These are phyloP conservation scores for Amiota mariae DNA, from an alignment of 2,888 invertebrate genomes.

Conservation along the genomic window DNA sequence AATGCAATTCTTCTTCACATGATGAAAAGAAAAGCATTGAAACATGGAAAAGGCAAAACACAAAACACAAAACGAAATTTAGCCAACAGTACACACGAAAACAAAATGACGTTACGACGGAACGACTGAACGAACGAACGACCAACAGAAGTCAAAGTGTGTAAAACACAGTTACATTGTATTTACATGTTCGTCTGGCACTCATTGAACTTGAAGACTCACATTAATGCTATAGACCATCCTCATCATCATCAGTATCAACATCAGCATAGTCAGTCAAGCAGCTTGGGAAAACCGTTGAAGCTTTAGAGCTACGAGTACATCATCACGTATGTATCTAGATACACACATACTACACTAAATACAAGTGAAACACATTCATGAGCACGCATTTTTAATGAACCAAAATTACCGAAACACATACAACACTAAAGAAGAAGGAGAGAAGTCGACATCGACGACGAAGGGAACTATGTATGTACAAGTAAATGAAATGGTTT, in stretches of 20 bases:
- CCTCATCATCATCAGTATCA: conserved; percentile 23
- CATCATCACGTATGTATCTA: conserved; percentile 17
- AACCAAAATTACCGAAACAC: conserved; percentile 39
- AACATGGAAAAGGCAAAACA: no score
- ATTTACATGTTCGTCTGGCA: conserved; percentile 21
- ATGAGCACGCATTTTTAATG: conserved; percentile 47
- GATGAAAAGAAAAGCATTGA: no score
- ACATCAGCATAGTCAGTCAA: neutral
- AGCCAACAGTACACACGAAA: conserved; percentile 48
- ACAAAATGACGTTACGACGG: neutral
- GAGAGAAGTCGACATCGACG: neutral
- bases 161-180: conserved; percentile 20
- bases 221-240: no score
- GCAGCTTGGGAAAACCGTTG: conserved; percentile 8
- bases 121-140: no score
- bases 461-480: neutral
- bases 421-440: neutral
- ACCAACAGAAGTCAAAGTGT: neutral
- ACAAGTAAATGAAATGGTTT: no score
- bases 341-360: conserved; percentile 39
- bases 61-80: neutral
- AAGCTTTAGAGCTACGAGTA: neutral
- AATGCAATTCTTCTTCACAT: no score
- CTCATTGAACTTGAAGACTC: conserved; percentile 25
- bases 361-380: conserved; percentile 33